These are phyloP conservation scores for Trichomalopsis sarcophagae DNA, from an alignment of 1,140 invertebrate species.

Conservation along the genomic window DNA sequence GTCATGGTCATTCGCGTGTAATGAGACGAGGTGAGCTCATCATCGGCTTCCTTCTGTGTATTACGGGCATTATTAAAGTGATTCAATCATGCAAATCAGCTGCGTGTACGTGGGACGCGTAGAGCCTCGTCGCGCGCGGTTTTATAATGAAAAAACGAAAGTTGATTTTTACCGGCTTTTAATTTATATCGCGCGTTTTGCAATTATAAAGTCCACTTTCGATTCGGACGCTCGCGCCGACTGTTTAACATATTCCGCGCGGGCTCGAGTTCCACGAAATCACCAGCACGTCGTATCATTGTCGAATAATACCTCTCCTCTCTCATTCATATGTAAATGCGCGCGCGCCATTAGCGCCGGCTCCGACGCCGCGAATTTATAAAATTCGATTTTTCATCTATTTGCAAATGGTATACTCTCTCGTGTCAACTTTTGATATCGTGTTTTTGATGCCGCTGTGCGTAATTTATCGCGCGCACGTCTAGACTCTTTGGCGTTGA, in stretches of 20 bases:
- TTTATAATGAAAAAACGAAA: not conserved
- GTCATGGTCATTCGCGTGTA: too few relatives aligned
- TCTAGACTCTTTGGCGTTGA: too few relatives aligned
- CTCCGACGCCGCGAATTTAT: not conserved
- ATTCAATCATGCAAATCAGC: not conserved
- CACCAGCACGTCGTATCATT: not conserved
- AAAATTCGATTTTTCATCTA: not conserved
- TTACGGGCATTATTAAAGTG: not conserved
- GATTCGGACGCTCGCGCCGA: not conserved
- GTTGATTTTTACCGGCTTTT: not conserved
- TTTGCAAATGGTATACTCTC: not conserved
- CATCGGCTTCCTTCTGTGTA: too few relatives aligned
- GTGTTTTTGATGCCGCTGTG: too few relatives aligned
- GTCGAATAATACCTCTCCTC: not conserved
- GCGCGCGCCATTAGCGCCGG: too few relatives aligned
- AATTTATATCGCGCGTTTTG: not conserved
- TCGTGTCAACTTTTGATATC: too few relatives aligned
- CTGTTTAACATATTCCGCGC: too few relatives aligned
- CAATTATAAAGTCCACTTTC: not conserved
- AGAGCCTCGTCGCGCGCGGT: not conserved
- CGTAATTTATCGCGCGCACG: too few relatives aligned
- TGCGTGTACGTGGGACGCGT: not conserved
- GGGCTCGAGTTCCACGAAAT: not conserved
- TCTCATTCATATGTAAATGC: not conserved
- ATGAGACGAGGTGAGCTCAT: not conserved